phyloP scores from a whole-genome alignment of 2,113 vertebrate species.

The Erythrocercus mccallii region DNA sequence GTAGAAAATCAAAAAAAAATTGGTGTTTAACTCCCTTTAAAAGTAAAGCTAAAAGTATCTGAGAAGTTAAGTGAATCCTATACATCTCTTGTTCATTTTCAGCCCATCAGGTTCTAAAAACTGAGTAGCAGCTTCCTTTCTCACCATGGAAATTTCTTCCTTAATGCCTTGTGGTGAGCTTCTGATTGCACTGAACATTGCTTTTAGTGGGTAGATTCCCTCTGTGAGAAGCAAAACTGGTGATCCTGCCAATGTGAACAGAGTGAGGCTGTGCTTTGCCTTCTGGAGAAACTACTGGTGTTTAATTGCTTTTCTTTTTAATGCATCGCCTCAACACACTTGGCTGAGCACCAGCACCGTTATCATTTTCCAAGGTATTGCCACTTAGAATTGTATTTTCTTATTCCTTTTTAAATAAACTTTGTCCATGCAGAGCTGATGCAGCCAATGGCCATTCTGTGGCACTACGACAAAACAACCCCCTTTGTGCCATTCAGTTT shows the following conservation, averaged over 20 bases:
- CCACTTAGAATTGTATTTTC: background rate
- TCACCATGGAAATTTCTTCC: constrained; percentile 1
- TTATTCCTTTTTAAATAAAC: background rate
- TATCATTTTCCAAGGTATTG: background rate
- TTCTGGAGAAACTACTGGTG: background rate
- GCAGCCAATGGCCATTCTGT: background rate
- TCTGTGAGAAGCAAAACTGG: background rate
- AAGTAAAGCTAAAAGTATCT: background rate
- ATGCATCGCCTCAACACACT: background rate
- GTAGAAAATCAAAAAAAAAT: background rate
- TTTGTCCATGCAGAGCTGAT: background rate
- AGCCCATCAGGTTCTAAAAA: background rate
- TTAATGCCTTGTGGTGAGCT: constrained; percentile 17
- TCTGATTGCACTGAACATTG: background rate
- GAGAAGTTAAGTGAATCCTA: background rate
- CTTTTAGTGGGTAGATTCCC: background rate
- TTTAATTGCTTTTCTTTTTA: constrained; percentile 44
- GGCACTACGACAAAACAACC: background rate
- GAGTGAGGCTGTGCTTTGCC: background rate
- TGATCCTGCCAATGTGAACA: background rate
- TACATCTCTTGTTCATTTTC: constrained; percentile 1
- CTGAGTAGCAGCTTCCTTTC: background rate
- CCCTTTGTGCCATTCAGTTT: background rate
- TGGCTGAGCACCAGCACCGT: background rate
- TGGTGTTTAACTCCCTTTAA: background rate